Conservation (phyloP, 1,140 invertebrate species). For the Lepidurus packardi region DNA sequence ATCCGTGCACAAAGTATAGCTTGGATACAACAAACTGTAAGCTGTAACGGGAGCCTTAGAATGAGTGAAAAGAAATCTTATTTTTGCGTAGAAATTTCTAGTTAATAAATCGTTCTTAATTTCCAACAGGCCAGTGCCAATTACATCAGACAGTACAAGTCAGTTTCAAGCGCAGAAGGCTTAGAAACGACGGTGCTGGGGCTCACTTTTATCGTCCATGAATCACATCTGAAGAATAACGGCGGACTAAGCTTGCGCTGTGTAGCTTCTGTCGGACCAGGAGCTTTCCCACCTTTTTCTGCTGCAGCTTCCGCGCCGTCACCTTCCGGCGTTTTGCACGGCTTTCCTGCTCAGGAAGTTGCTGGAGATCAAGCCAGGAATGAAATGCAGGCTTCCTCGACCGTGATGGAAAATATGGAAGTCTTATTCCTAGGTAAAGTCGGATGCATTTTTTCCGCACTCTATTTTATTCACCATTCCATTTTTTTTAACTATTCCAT, state of each 20-base stretch:
- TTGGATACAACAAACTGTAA: too few relatives aligned
- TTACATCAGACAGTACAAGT: slow-evolving; percentile 34
- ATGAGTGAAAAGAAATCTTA: not conserved
- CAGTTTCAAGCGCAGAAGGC: slow-evolving; percentile 29
- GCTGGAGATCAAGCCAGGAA: slow-evolving; percentile 9
- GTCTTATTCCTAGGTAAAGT: slow-evolving; percentile 19
- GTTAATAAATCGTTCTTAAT: not conserved
- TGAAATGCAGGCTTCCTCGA: slow-evolving; percentile 8
- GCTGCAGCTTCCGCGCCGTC: slow-evolving; percentile 16
- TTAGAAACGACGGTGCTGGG: slow-evolving; percentile 35
- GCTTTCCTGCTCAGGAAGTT: slow-evolving; percentile 21
- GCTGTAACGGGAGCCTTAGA: too few relatives aligned
- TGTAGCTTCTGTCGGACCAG: slow-evolving; percentile 40
- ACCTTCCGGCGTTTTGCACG: slow-evolving; percentile 15
- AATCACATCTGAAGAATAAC: slow-evolving; percentile 28
- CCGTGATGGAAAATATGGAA: slow-evolving; percentile 19
- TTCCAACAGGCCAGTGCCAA: slow-evolving; percentile 30
- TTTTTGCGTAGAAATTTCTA: not conserved
- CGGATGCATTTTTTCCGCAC: not conserved
- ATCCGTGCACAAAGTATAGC: too few relatives aligned
- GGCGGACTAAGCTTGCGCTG: slow-evolving; percentile 28
- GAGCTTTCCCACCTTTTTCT: slow-evolving; percentile 21
- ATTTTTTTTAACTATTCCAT: not conserved
- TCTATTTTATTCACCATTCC: not conserved
- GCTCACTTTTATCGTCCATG: slow-evolving; percentile 34